A percentile compares a stretch with the other conserved stretches of the same genome.
Evolutionary conservation across 2,888 invertebrate genomes (phyloP).

Genomic region (Uloborus plumipes): DNA sequence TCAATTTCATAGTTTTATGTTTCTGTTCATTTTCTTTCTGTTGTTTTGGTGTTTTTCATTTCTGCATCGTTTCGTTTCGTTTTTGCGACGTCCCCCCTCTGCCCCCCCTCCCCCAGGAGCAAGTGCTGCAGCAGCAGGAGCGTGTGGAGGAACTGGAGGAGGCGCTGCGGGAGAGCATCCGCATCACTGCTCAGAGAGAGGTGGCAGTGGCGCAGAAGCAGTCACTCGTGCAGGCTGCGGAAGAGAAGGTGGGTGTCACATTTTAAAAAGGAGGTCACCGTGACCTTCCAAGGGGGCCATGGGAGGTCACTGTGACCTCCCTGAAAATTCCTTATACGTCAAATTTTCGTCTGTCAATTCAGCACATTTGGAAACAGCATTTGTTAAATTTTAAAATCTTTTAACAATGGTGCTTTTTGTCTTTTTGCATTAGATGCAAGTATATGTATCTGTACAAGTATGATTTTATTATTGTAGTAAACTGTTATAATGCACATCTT

Average conservation of each 20-base stretch:
- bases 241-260: constrained; percentile 66
- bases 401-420: too few relatives aligned
- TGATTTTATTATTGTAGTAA: too few relatives aligned
- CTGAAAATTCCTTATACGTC: too few relatives aligned
- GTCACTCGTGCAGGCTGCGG: constrained; percentile 65
- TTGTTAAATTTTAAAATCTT: too few relatives aligned
- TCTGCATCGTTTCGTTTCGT: neutral
- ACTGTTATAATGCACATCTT: too few relatives aligned
- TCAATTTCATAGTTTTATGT: constrained; percentile 2
- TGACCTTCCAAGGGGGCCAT: too few relatives aligned
- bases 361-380: too few relatives aligned
- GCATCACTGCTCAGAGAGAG: constrained; percentile 75
- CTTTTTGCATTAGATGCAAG: too few relatives aligned
- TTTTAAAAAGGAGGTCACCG: too few relatives aligned
- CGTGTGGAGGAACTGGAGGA: constrained; percentile 85
- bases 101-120: constrained; percentile 49
- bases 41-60: constrained; percentile 7
- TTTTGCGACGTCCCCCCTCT: constrained; percentile 11
- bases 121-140: constrained; percentile 75
- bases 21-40: constrained; percentile 20
- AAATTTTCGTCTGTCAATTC: too few relatives aligned
- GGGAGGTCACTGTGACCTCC: too few relatives aligned
- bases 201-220: constrained; percentile 73
- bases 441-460: too few relatives aligned
- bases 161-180: constrained; percentile 84